Base-by-base conservation (phyloP, 1,140 invertebrate species). In the Lasioglossum albipes region DNA sequence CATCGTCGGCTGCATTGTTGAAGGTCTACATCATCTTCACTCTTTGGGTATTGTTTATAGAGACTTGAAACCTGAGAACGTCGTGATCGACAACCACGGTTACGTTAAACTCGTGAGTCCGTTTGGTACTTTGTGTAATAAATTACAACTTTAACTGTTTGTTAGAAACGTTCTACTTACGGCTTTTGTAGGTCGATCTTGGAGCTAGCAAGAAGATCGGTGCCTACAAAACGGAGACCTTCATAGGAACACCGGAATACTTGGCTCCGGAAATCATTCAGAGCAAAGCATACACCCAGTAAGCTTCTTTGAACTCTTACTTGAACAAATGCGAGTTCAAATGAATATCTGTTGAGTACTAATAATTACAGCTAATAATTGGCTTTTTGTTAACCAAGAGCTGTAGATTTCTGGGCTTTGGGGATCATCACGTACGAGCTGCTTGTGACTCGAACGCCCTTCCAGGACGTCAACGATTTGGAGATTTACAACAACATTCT, bases 401-500 rank as follows among this genome's bases (percentile, higher is more conserved):
- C 96, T 13, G 96, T 96, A 0, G 97, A 97, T 93, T 97, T 96
- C 90, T 97, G 97, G 97, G 96, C 97, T 0, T 87, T 97, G 52
- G 97, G 97, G 18, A 96, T 97, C 54, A 92, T 97, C 1, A 96
- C 97, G 91, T 96, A 96, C 91, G 97, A 97, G 91, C 92, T 97
- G 45, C 93, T 97, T 1, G 96, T 96, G 36, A 96, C 96, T 89
- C 94, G 92, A 81, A 90, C 91, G 71, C 97, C 97, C 1, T 98
- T 98, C 88, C 95, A 95, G 80, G 96, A 96, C 2, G 91, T 94
- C 1, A 97, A 98, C 92, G 96, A 96, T 12, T 96, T 98, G 95
- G 96, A 96, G 87, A 97, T 97, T 0, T 98, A 98, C 90, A 97
- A 97, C 87, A 94, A 97, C 20, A 98, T 98, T 75, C 90, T 98